Conservation (phyloP, 1,140 invertebrate species). For the Brachionus koreanus region DNA sequence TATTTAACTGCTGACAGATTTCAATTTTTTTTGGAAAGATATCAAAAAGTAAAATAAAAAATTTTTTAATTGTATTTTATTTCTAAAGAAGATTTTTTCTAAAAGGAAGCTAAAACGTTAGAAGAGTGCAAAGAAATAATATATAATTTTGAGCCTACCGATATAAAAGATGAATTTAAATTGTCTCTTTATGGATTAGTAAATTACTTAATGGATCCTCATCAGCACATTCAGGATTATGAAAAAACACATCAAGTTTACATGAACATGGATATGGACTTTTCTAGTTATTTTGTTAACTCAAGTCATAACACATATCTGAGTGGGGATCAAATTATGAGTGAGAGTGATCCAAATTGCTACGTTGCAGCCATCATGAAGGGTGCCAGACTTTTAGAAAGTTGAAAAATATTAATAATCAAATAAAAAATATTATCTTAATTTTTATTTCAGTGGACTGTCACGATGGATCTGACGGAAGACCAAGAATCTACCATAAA, state of each 20-base stretch:
- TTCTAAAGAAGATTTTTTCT: neutral
- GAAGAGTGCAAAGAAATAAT: slow-evolving; percentile 37
- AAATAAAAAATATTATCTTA: neutral
- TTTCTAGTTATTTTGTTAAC: slow-evolving; percentile 35
- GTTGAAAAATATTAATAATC: neutral
- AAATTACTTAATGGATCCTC: slow-evolving; percentile 8
- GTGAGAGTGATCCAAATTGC: neutral
- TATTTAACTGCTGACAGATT: neutral
- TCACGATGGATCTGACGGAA: slow-evolving; percentile 14
- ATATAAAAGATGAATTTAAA: slow-evolving; percentile 27
- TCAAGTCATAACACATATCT: slow-evolving; percentile 43
- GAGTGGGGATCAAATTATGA: slow-evolving; percentile 41
- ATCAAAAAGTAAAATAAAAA: slow-evolving; percentile 41
- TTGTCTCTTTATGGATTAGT: slow-evolving; percentile 16
- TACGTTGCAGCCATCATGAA: slow-evolving; percentile 22
- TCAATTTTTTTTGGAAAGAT: slow-evolving; percentile 24
- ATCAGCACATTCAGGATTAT: neutral
- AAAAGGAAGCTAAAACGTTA: slow-evolving; percentile 7
- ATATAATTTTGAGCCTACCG: neutral
- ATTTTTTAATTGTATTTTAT: neutral
- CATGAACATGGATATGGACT: slow-evolving; percentile 6
- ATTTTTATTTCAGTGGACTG: slow-evolving; percentile 7
- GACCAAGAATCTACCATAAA: slow-evolving; percentile 34
- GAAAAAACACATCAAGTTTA: neutral
- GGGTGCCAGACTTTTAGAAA: slow-evolving; percentile 27